Evolutionary conservation across 2,888 invertebrate genomes (phyloP).

Genomic region (Cerastis leucographa): DNA sequence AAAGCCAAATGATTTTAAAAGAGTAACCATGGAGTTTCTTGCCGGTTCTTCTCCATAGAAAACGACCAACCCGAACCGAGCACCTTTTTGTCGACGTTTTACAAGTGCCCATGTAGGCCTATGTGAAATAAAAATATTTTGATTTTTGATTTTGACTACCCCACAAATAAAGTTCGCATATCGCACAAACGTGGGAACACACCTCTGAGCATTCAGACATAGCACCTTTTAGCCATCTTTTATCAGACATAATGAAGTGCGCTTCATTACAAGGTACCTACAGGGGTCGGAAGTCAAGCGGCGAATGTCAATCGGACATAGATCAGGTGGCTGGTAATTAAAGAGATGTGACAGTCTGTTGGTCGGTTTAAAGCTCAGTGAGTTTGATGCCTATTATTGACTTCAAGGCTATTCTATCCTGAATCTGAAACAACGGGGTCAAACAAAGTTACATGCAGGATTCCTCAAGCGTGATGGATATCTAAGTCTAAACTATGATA

Average conservation of each 20-base stretch:
- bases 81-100: no score
- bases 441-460: not conserved
- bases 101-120: no score
- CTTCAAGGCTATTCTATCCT: not conserved
- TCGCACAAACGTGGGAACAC: constrained; percentile 29
- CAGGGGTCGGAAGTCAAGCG: constrained; percentile 54
- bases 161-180: constrained; percentile 6
- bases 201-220: not conserved
- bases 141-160: no score
- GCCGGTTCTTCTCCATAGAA: no score
- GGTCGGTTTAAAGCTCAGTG: not conserved
- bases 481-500: no score
- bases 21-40: no score
- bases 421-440: not conserved
- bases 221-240: constrained; percentile 22
- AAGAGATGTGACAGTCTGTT: constrained; percentile 22
- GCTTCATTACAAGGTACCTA: constrained; percentile 20
- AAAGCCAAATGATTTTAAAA: no score
- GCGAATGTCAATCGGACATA: constrained; percentile 56
- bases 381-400: not conserved
- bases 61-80: no score
- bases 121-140: no score
- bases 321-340: constrained; percentile 51
- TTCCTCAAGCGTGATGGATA: not conserved
- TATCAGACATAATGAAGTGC: constrained; percentile 48